Evolutionary conservation across 2,888 invertebrate genomes (phyloP).

Genomic region (Euzophera pinguis): DNA sequence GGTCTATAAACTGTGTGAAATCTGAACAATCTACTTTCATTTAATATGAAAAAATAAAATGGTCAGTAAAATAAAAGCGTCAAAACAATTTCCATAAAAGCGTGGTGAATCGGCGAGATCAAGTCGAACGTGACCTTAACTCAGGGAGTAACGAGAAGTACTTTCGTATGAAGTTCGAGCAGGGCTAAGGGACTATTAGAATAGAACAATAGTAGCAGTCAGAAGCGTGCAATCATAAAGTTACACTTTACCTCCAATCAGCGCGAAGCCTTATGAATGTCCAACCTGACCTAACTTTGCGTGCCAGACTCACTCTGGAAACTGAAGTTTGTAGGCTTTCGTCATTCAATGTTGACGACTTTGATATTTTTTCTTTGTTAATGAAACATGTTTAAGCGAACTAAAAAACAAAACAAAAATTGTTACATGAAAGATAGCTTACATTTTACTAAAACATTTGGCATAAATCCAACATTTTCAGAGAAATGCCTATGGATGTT

Average conservation of each 20-base stretch:
- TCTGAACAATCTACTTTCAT: conserved; percentile 33
- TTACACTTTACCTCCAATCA: conserved; percentile 65
- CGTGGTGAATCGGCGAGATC: conserved; percentile 58
- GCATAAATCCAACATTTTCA: conserved; percentile 39
- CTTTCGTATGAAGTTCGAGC: conserved; percentile 45
- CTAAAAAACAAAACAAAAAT: conserved; percentile 18
- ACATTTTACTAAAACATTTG: conserved; percentile 40
- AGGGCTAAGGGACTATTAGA: conserved; percentile 58
- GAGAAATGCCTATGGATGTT: conserved; percentile 25
- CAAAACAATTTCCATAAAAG: conserved; percentile 52
- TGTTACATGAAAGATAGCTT: conserved; percentile 37
- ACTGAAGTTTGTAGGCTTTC: conserved; percentile 33
- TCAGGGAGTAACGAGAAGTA: conserved; percentile 51
- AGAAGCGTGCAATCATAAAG: conserved; percentile 71
- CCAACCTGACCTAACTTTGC: conserved; percentile 60
- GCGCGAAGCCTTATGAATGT: conserved; percentile 50
- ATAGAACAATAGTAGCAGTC: conserved; percentile 71
- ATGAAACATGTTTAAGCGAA: background rate
- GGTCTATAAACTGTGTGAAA: conserved; percentile 27
- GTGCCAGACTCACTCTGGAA: conserved; percentile 29
- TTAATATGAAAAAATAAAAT: conserved; percentile 32
- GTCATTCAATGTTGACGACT: conserved; percentile 21
- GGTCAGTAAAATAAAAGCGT: conserved; percentile 38
- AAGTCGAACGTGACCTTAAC: conserved; percentile 62
- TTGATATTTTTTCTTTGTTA: background rate